A percentile compares a stretch with the other conserved stretches of the same genome.
phyloP scores from a whole-genome alignment of 2,888 invertebrate genomes.

The Philereme transversata region DNA sequence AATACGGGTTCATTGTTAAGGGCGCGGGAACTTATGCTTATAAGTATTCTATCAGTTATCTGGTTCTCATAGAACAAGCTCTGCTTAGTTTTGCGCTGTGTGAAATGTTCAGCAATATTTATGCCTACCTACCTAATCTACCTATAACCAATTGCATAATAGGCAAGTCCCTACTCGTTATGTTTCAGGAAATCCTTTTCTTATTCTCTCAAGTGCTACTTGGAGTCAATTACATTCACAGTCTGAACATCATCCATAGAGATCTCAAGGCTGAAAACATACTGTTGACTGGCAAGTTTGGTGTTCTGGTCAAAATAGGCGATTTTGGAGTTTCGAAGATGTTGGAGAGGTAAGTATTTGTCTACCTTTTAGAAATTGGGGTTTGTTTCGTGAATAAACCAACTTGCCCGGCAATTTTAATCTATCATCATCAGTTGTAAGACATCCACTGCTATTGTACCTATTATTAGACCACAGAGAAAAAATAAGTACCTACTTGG shows the following conservation, averaged over 20 bases:
- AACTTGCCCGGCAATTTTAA: too few species aligned
- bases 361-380: conserved; percentile 3
- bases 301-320: conserved; percentile 90
- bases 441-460: too few species aligned
- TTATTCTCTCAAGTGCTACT: conserved; percentile 89
- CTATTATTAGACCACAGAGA: too few species aligned
- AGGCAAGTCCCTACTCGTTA: background rate
- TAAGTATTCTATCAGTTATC: too few species aligned
- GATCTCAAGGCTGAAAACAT: conserved; percentile 95
- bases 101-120: too few species aligned
- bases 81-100: too few species aligned
- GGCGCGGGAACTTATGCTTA: too few species aligned
- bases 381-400: background rate
- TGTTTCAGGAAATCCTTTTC: conserved; percentile 86
- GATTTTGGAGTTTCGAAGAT: conserved; percentile 94
- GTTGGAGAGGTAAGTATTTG: conserved; percentile 79
- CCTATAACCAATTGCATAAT: too few species aligned
- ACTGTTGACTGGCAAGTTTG: conserved; percentile 87
- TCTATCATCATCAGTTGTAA: too few species aligned
- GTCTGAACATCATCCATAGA: conserved; percentile 90
- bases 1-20: too few species aligned
- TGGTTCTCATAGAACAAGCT: too few species aligned
- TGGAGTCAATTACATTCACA: conserved; percentile 92
- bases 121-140: background rate
- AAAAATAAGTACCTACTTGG: too few species aligned